Evolutionary conservation across 2,888 invertebrate genomes (phyloP), one percentile per base, ranked within the genome.

Genomic region (Chorisops tibialis): DNA sequence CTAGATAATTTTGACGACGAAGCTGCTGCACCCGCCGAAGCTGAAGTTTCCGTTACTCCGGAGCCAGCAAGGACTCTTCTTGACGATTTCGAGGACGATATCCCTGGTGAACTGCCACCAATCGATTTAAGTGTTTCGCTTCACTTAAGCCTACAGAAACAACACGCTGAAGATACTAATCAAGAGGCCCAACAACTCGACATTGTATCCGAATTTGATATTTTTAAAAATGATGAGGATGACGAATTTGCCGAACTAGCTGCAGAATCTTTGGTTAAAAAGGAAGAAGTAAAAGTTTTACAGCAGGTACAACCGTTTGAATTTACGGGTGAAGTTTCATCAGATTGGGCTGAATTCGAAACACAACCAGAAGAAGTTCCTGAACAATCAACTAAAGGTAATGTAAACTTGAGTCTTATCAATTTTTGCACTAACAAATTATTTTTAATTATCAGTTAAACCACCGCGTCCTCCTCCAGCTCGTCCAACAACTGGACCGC

Each of bases 171-270:
- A 51, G 68, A 69, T 67, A 75, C 73, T 12, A 65, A 68, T 41
- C 69, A 71, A 39, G 70, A 71, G 16, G 69, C 69, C 4, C 68
- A 71, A 24, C 67, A 67, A 67, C 69, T 67, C 12, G 65, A 66
- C 22, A 69, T 69, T 52, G 59, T 41, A 45, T 78, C 80, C 1
- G 82, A 84, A 68, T 85, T 85, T 70, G 85, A 84, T 72, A 69
- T 79, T 1, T 73, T 81, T 11, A 86, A 87, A 68, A 85, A 85
- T 67, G 85, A 87, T 70, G 77, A 78, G 60, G 84, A 88, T 71
- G 87, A 89, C 71, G 91, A 91, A 77, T 91, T 91, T 75, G 86
- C 88, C 35, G 82, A 85, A 70, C 75, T 91, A 80, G 91, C 91
- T 16, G 84, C 86, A n/a, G 88, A 90, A 76, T 90, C 90, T 21